phyloP scores from a whole-genome alignment of 2,888 invertebrate species.

The Mythimna impura region DNA sequence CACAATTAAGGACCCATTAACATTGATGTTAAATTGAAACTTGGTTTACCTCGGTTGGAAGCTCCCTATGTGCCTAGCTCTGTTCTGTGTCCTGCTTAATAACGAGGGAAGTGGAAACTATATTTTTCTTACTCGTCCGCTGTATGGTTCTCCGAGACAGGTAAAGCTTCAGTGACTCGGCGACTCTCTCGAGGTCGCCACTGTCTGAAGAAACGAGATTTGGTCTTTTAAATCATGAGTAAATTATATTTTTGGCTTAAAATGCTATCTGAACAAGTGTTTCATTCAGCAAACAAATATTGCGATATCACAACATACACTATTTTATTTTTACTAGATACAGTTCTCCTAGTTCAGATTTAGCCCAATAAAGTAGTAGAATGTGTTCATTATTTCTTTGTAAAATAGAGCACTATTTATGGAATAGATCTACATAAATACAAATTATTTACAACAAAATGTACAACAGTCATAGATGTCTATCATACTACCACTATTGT shows the following conservation, averaged over 20 bases:
- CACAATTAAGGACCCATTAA: no score
- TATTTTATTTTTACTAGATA: not conserved
- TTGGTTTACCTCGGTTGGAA: not conserved
- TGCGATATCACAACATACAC: no score
- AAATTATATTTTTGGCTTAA: no score
- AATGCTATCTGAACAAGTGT: not conserved
- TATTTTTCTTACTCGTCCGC: not conserved
- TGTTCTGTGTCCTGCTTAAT: not conserved
- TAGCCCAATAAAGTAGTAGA: not conserved
- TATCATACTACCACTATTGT: constrained; percentile 22
- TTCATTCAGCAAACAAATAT: not conserved
- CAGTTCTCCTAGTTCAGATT: no score
- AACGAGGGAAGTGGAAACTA: not conserved
- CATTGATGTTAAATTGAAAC: no score
- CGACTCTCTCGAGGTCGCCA: not conserved
- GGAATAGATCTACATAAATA: not conserved
- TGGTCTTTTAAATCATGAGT: not conserved
- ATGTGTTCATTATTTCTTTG: not conserved
- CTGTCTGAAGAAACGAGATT: not conserved
- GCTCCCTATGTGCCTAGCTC: not conserved
- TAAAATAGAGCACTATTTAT: constrained; percentile 4
- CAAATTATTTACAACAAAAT: constrained; percentile 30
- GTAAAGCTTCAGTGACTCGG: not conserved
- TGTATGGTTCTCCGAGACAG: not conserved
- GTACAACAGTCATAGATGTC: constrained; percentile 23